Conservation (phyloP, 2,797 vertebrate species). For the Neosalanx taihuensis region DNA sequence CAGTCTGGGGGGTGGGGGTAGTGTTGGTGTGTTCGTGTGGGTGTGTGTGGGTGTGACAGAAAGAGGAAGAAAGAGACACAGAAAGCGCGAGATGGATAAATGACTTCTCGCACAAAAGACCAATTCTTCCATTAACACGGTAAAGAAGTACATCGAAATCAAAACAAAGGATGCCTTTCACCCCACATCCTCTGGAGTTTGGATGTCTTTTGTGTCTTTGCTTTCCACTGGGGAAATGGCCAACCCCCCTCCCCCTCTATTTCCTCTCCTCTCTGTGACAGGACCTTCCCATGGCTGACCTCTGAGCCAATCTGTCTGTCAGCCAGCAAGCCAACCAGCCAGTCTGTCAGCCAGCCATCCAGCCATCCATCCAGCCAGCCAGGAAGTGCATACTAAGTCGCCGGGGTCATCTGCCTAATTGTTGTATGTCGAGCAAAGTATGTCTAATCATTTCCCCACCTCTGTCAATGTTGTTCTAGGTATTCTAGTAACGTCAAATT, state of each 20-base stretch:
- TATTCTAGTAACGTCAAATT: not conserved
- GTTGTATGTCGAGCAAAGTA: not conserved
- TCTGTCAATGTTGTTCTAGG: not conserved
- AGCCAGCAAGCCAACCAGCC: conserved; percentile 40
- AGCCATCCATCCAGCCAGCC: conserved; percentile 25
- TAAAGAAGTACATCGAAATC: too few species aligned
- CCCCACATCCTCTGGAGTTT: not conserved
- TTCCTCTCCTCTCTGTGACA: conserved; percentile 41
- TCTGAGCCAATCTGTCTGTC: conserved; percentile 42
- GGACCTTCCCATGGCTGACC: conserved; percentile 63
- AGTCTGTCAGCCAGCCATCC: conserved; percentile 43
- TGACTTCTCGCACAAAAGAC: not conserved
- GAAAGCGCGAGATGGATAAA: too few species aligned
- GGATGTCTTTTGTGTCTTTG: conserved; percentile 42
- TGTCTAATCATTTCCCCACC: not conserved
- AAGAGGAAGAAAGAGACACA: conserved; percentile 29
- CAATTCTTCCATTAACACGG: too few species aligned
- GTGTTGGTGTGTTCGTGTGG: not conserved
- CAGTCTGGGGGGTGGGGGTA: conserved; percentile 15
- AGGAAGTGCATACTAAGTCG: conserved; percentile 53
- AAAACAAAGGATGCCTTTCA: conserved; percentile 19
- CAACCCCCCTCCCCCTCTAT: conserved; percentile 22
- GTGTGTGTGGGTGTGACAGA: conserved; percentile 3
- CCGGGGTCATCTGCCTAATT: not conserved
- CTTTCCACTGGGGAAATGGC: conserved; percentile 30